A percentile compares a stretch with the other conserved stretches of the same genome.
Conservation (phyloP, 1,140 invertebrate genomes). For the silkworm (Bombyx mori) region ASM3026992v2 NC_085107.1:9796501-9797000, state of each 20-base stretch:
- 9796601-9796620: conserved; percentile 95
- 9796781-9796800: conserved; percentile 82
- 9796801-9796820: conserved; percentile 89
- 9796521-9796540: conserved; percentile 91
- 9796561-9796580: conserved; percentile 89
- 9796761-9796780: conserved; percentile 73
- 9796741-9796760: conserved; percentile 81
- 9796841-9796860: conserved; percentile 92
- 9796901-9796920: conserved; percentile 44
- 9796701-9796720: conserved; percentile 89
- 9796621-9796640: conserved; percentile 86
- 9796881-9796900: conserved; percentile 82
- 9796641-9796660: conserved; percentile 95
- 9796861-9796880: conserved; percentile 91
- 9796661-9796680: conserved; percentile 88
- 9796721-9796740: conserved; percentile 86
- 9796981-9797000: conserved; percentile 60
- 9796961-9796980: conserved; percentile 72
- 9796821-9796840: conserved; percentile 94
- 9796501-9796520: conserved; percentile 86
- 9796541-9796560: conserved; percentile 90
- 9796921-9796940: conserved; percentile 52
- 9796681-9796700: conserved; percentile 88
- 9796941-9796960: conserved; percentile 66
- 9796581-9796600: conserved; percentile 87